Evolutionary conservation across 2,113 vertebrate species (phyloP), one percentile per base, ranked within the genome.

Genomic region (Nothocercus julius): DNA sequence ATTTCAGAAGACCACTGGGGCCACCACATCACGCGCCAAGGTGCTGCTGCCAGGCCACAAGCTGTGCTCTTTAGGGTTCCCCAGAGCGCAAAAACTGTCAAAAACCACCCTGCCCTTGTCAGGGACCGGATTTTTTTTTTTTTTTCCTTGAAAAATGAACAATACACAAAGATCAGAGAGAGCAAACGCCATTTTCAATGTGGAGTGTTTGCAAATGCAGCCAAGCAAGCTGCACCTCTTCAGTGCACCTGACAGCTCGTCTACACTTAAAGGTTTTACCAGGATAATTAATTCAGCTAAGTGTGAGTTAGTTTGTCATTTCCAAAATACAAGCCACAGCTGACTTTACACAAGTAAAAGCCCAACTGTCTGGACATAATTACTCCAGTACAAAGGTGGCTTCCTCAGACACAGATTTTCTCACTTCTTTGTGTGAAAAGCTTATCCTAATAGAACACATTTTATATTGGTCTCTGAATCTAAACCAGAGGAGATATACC

Each of bases 191-290:
- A 54, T 7, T 54, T 32, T 13, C 1, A 3, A 44, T 25, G 34
- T 58, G 73, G 53, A 78, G 21, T 2, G 2, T 12, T 58, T 34
- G 12, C 7, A 56, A 84, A 83, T 0, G 3, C 56, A 67, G 66
- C 11, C 53, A 87, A 25, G 34, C 28, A 73, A 0, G 0, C 0
- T 0, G 85, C 53, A 47, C 2, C 53, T 76, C 28, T 22, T 51
- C 63, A 59, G 4, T 0, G 0, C 30, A 74, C 42, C 63, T 34
- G 51, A 44, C 63, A 80, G 58, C 8, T 40, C 5, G 17, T 4
- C 32, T 61, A 19, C 3, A 12, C 42, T 56, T 45, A 34, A 0
- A 0, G 2, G 4, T 45, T 67, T 62, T 85, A 77, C 30, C 75
- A 75, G 6, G 16, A 28, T 30, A 78, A 78, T 72, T 42, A 53